Conservation (phyloP, 64 coral and sea anemone species). For the Stichodactyla helianthus region DNA sequence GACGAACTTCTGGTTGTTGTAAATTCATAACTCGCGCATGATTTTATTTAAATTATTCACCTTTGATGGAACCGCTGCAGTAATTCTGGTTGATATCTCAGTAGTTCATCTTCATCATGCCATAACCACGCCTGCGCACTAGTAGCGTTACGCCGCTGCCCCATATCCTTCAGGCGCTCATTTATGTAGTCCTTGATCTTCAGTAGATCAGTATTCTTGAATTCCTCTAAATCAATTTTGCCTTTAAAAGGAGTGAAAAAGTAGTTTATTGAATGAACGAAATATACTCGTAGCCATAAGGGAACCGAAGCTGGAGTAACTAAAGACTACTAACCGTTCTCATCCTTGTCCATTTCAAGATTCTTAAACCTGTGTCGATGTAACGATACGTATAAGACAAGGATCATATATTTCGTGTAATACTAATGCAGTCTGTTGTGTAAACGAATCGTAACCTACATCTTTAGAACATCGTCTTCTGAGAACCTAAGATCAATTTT, state of each 20-base stretch:
- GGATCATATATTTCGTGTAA: background rate
- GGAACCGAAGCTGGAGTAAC: background rate
- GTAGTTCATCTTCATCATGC: slow-evolving; percentile 82
- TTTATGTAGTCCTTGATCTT: slow-evolving; percentile 60
- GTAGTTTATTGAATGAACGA: no score
- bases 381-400: background rate
- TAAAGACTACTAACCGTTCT: slow-evolving; percentile 42
- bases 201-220: slow-evolving; percentile 57
- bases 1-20: no score
- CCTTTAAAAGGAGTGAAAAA: slow-evolving; percentile 5
- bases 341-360: slow-evolving; percentile 66
- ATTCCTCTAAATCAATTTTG: slow-evolving; percentile 66
- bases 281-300: no score
- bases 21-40: no score
- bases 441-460: slow-evolving; percentile 33
- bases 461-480: slow-evolving; percentile 53
- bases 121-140: slow-evolving; percentile 70
- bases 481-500: slow-evolving; percentile 76
- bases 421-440: no score
- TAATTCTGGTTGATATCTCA: slow-evolving; percentile 82
- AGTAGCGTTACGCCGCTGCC: slow-evolving; percentile 50
- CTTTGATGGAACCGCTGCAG: slow-evolving; percentile 69
- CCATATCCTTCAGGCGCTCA: slow-evolving; percentile 40
- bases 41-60: background rate
- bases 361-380: slow-evolving; percentile 42